These are phyloP conservation scores for Drosophila dives DNA, from an alignment of 2,888 invertebrate genomes.

Conservation along the genomic window DNA sequence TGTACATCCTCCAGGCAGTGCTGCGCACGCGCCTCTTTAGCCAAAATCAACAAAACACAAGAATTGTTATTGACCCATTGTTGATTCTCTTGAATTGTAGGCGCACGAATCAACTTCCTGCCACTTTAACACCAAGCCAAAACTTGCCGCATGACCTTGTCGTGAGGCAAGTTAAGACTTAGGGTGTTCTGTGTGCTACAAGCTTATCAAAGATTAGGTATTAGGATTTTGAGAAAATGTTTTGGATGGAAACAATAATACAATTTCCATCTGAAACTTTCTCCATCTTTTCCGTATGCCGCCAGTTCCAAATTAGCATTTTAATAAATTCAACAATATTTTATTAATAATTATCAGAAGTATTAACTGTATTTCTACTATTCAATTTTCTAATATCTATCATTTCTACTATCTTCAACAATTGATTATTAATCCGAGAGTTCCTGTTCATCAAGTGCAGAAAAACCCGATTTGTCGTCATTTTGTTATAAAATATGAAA, in stretches of 20 bases:
- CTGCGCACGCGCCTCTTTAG: constrained; percentile 49
- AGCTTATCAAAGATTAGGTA: neutral
- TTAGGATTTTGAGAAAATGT: neutral
- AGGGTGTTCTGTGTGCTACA: neutral
- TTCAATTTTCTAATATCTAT: too few species aligned
- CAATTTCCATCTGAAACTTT: neutral
- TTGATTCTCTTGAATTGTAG: constrained; percentile 53
- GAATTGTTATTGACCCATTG: constrained; percentile 40
- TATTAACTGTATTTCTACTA: too few species aligned
- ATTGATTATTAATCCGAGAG: constrained; percentile 19
- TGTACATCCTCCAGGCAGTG: constrained; percentile 26
- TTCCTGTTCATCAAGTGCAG: constrained; percentile 5
- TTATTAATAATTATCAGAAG: neutral
- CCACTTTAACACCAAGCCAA: constrained; percentile 13
- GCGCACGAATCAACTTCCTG: constrained; percentile 55
- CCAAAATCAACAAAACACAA: constrained; percentile 52
- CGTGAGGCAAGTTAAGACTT: too few species aligned
- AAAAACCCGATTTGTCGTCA: neutral
- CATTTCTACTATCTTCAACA: neutral
- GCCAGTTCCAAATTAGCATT: neutral
- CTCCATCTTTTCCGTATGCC: neutral
- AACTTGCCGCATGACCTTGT: constrained; percentile 30
- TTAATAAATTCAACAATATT: neutral
- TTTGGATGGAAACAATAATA: neutral
- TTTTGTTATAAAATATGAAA: neutral